Percentiles rank a stretch among this genome's conserved stretches.
phyloP scores from a whole-genome alignment of 1,140 invertebrate genomes.

The Zaprionus davidi region DNA sequence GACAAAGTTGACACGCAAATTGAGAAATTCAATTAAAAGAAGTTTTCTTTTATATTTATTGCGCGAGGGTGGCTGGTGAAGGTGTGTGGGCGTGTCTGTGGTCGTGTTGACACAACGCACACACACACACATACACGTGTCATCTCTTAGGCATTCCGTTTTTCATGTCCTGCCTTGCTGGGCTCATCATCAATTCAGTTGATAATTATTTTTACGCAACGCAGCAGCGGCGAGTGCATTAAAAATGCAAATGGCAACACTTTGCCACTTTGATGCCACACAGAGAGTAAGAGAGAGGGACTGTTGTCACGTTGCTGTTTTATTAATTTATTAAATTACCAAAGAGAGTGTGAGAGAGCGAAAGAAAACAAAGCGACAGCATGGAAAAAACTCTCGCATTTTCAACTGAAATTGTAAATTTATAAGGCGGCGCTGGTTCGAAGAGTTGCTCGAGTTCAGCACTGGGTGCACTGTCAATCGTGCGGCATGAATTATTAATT shows the following conservation, averaged over 20 bases:
- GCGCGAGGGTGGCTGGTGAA: neutral
- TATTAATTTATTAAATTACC: slow-evolving; percentile 83
- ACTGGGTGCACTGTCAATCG: slow-evolving; percentile 75
- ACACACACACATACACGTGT: slow-evolving; percentile 2
- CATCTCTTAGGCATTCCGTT: slow-evolving; percentile 45
- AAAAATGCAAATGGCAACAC: slow-evolving; percentile 83
- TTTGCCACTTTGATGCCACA: slow-evolving; percentile 77
- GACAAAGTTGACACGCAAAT: slow-evolving; percentile 71
- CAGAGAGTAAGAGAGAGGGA: neutral
- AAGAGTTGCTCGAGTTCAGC: slow-evolving; percentile 59
- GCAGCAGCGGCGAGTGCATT: slow-evolving; percentile 68
- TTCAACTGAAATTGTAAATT: slow-evolving; percentile 78
- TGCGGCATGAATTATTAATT: slow-evolving; percentile 80
- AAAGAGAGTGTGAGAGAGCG: slow-evolving; percentile 37
- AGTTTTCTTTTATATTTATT: slow-evolving; percentile 41
- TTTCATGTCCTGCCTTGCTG: slow-evolving; percentile 9
- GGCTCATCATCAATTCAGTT: slow-evolving; percentile 78
- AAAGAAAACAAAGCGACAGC: slow-evolving; percentile 25
- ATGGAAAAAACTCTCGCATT: slow-evolving; percentile 22
- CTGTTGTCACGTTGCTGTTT: slow-evolving; percentile 80
- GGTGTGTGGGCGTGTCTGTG: slow-evolving; percentile 11
- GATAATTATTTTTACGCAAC: slow-evolving; percentile 82
- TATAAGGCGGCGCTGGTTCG: slow-evolving; percentile 56
- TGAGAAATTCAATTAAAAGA: slow-evolving; percentile 70
- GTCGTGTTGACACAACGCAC: slow-evolving; percentile 28